Evolutionary conservation across 2,113 vertebrate species (phyloP), one percentile per base, ranked within the genome.

Genomic region (Boleophthalmus pectinirostris): DNA sequence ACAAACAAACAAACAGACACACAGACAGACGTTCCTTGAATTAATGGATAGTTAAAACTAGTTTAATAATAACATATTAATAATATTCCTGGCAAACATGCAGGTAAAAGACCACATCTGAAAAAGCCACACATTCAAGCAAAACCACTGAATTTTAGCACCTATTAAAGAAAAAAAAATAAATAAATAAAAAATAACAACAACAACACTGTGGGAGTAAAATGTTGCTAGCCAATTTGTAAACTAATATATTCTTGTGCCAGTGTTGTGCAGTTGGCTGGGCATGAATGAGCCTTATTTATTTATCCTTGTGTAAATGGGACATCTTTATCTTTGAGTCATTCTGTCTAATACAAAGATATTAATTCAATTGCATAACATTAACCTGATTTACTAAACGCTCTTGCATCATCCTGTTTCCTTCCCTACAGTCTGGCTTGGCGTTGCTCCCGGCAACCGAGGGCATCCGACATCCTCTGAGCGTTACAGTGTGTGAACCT

Each of bases 371-470:
- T 51, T 5, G 58, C 47, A 72, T 69, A 38, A 68, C 67, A 64
- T 6, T 38, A 35, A 46, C 81, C 68, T 68, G 54, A 56, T 23
- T 73, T 66, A 69, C 68, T 74, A 71, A 78, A 83, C 71, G 70
- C 65, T 20, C 38, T 61, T 38, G 25, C 68, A 67, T 78, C 72
- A 79, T 69, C 73, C 47, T 78, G 70, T 21, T 23, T n/a, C 82
- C 73, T 72, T 77, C 23, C 68, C 67, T 82, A 74, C 85, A 94
- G 90, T 85, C 91, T 79, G 86, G 89, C 77, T 90, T 93, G 86
- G 83, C 88, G 12, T 85, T 92, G 90, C 90, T 92, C 87, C 86
- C 91, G 80, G 92, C 87, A 92, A 93, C 92, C 71, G 92, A 92
- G 88, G 85, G 92, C 86, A 88, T 88, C 81, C 85, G 83, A 72